Conservation (phyloP, 2,113 vertebrate species). For the Centropus unirufus region DNA sequence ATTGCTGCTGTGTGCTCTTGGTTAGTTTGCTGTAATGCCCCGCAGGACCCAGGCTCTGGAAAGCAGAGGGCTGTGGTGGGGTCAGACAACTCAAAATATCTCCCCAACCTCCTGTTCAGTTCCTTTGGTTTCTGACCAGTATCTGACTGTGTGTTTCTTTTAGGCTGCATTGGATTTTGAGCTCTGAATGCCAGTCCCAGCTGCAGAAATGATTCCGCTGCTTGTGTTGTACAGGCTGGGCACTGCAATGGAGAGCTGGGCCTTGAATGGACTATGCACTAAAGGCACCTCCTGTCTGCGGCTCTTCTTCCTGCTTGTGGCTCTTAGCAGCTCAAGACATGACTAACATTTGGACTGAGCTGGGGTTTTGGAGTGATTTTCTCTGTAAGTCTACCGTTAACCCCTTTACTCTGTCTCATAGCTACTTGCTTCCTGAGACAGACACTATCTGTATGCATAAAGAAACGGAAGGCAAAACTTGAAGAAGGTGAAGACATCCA, state of each 20-base stretch:
- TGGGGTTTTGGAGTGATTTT: not conserved
- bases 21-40: not conserved
- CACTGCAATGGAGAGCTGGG: not conserved
- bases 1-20: too few relatives aligned
- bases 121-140: not conserved
- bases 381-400: rapidly evolving
- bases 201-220: not conserved
- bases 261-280: not conserved
- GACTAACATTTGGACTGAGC: not conserved
- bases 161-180: not conserved
- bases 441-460: not conserved
- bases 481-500: not conserved
- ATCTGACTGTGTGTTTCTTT: not conserved
- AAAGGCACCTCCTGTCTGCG: not conserved
- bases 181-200: not conserved
- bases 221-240: not conserved
- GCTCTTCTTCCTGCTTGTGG: not conserved
- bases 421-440: not conserved
- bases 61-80: not conserved
- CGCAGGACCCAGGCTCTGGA: not conserved
- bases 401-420: not conserved
- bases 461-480: not conserved
- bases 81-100: not conserved
- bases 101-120: not conserved
- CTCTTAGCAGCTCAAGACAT: not conserved